Percentiles rank a stretch among this genome's conserved stretches.
These are phyloP conservation scores for Rhea pennata DNA, from an alignment of 2,113 vertebrate species.

Conservation along the genomic window DNA sequence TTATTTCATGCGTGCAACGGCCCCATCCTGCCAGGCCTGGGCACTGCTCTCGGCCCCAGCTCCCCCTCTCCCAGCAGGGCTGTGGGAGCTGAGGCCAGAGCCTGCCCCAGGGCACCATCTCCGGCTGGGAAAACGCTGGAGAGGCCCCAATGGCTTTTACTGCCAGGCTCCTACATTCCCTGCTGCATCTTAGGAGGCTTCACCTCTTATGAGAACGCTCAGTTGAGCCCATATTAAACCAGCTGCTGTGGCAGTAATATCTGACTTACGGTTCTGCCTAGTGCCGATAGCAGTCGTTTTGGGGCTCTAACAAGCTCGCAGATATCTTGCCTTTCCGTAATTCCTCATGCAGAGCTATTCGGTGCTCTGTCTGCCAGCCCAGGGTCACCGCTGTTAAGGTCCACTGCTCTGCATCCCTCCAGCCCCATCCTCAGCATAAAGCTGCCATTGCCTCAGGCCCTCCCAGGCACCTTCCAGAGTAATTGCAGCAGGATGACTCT, in stretches of 20 bases:
- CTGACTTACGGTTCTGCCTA: background rate
- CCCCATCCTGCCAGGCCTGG: background rate
- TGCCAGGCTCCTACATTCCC: background rate
- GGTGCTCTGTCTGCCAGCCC: background rate
- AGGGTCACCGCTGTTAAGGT: background rate
- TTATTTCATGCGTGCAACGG: background rate
- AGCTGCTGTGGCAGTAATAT: background rate
- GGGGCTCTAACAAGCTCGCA: background rate
- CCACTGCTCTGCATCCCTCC: rapidly evolving
- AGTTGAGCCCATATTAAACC: background rate
- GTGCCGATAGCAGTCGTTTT: rapidly evolving
- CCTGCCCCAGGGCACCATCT: background rate
- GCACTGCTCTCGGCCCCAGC: too few relatives aligned
- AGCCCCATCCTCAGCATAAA: background rate
- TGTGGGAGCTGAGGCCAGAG: too few relatives aligned
- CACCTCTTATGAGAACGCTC: rapidly evolving
- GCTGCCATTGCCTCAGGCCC: too few relatives aligned
- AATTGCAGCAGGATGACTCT: background rate
- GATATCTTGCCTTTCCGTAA: background rate
- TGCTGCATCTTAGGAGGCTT: background rate
- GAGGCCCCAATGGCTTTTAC: background rate
- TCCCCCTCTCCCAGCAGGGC: too few relatives aligned
- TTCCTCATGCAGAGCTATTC: background rate
- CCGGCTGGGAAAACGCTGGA: background rate
- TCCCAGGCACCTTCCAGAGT: rapidly evolving